These are phyloP conservation scores for Tupaia tana DNA, from an alignment of 2,113 vertebrate species.

Conservation along the genomic window DNA sequence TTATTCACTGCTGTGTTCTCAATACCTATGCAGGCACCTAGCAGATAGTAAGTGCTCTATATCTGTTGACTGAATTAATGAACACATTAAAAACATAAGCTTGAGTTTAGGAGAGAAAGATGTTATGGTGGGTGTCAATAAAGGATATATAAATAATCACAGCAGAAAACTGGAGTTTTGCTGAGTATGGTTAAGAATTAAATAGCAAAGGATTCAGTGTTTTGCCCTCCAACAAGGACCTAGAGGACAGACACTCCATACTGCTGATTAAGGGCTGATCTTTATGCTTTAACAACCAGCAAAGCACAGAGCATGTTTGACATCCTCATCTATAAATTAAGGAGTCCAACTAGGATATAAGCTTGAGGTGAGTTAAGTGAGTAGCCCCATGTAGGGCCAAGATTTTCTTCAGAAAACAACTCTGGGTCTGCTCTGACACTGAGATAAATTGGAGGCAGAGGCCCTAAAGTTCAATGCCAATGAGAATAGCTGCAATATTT, in stretches of 20 bases:
- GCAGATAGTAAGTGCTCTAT: not conserved
- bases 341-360: conserved; percentile 35
- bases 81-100: not conserved
- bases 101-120: not conserved
- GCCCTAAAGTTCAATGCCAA: conserved; percentile 78
- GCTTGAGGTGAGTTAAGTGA: conserved; percentile 42
- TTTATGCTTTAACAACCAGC: conserved; percentile 45
- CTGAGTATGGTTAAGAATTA: not conserved
- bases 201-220: conserved; percentile 16
- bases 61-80: not conserved
- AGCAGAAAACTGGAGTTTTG: not conserved
- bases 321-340: conserved; percentile 70
- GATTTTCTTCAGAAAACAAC: conserved; percentile 63
- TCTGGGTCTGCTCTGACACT: conserved; percentile 57
- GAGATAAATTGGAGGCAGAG: conserved; percentile 69
- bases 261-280: conserved; percentile 63
- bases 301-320: conserved; percentile 53
- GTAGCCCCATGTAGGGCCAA: conserved; percentile 35
- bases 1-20: not conserved
- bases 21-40: not conserved
- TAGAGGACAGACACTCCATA: conserved; percentile 25
- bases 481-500: conserved; percentile 75
- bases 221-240: conserved; percentile 31
- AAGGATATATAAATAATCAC: not conserved
- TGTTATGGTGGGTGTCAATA: not conserved